Percentiles rank a stretch among this genome's conserved stretches.
These are phyloP conservation scores for Sylvietta virens DNA, from an alignment of 2,113 vertebrate species.

Conservation along the genomic window DNA sequence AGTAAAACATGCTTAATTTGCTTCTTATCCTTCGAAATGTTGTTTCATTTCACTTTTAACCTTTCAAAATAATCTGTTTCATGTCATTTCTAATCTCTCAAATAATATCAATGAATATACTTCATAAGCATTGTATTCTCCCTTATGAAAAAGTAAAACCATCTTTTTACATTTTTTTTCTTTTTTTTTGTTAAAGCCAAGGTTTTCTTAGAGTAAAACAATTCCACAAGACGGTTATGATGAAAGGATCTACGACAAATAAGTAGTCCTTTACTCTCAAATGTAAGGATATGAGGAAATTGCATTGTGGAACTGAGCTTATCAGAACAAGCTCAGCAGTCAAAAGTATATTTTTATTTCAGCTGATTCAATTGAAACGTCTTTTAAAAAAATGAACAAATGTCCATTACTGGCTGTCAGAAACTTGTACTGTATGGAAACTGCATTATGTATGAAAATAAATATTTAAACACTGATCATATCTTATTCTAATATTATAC, in stretches of 20 bases:
- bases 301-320: not conserved
- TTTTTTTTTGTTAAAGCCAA: not conserved
- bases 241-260: not conserved
- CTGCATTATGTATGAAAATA: not conserved
- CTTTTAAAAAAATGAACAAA: not conserved
- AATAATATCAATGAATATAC: not conserved
- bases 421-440: not conserved
- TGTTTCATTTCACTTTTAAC: not conserved
- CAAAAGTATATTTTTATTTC: not conserved
- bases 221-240: not conserved
- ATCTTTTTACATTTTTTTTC: rapidly evolving
- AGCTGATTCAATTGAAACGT: not conserved
- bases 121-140: not conserved
- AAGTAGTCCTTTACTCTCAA: not conserved
- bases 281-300: not conserved
- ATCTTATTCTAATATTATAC: not conserved
- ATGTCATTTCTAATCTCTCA: not conserved
- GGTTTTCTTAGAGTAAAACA: not conserved
- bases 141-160: not conserved
- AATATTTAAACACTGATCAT: not conserved
- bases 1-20: not conserved
- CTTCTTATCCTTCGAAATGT: not conserved
- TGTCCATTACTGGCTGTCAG: not conserved
- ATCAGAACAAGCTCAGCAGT: not conserved
- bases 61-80: not conserved